A percentile compares a stretch with the other conserved stretches of the same genome.
phyloP scores from a whole-genome alignment of 2,113 vertebrate species.

The Neolamprologus devosi region DNA sequence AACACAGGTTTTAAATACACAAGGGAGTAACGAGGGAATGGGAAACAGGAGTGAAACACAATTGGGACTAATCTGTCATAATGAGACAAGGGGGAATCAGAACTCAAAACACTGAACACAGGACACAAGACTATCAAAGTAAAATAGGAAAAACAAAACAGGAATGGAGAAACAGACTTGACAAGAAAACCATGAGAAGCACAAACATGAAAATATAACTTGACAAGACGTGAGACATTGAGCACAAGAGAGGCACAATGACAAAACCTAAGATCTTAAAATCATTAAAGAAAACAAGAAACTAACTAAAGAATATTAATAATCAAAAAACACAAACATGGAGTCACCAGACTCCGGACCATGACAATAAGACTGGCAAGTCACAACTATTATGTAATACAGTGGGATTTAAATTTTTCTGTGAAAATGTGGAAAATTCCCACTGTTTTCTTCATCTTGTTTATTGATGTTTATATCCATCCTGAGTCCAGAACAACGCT shows the following conservation, averaged over 20 bases:
- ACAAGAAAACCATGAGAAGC: not conserved
- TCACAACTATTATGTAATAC: not conserved
- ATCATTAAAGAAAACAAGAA: not conserved
- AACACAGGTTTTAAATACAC: not conserved
- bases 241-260: not conserved
- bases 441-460: not conserved
- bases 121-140: not conserved
- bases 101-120: not conserved
- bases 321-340: not conserved
- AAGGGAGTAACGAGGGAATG: not conserved
- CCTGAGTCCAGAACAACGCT: not conserved
- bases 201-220: not conserved
- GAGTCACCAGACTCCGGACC: not conserved
- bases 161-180: not conserved
- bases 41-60: not conserved
- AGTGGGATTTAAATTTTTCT: rapidly evolving
- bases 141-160: not conserved
- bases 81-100: not conserved
- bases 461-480: not conserved
- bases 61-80: not conserved
- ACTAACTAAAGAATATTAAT: not conserved
- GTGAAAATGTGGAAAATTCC: not conserved
- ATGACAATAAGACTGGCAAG: not conserved
- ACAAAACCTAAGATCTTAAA: not conserved
- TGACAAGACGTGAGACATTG: not conserved